Conservation (phyloP, 2,888 invertebrate genomes). For the Timema podura region DNA sequence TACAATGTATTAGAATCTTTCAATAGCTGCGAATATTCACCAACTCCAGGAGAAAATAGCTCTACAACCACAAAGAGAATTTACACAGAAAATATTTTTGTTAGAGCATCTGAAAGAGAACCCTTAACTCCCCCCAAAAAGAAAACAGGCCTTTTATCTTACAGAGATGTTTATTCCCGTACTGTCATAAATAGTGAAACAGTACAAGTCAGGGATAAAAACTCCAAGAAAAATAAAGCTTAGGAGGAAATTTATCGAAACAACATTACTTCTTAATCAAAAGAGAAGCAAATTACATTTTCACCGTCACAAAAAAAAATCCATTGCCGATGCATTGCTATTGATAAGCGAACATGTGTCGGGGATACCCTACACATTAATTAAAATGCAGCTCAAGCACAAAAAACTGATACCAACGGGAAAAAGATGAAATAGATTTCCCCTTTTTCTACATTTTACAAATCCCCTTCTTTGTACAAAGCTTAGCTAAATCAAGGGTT, state of each 20-base stretch:
- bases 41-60: background rate
- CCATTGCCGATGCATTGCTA: background rate
- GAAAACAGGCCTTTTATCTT: background rate
- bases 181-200: background rate
- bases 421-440: conserved; percentile 35
- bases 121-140: background rate
- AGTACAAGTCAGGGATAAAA: background rate
- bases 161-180: background rate
- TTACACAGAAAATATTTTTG: too few relatives aligned
- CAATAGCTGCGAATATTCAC: background rate
- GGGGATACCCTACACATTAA: background rate
- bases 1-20: background rate
- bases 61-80: too few relatives aligned
- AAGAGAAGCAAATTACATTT: conserved; percentile 10
- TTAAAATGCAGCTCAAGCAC: conserved; percentile 8
- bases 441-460: conserved; percentile 37
- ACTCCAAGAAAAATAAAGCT: background rate
- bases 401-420: conserved; percentile 30
- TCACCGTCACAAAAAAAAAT: conserved; percentile 8
- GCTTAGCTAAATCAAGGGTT: conserved; percentile 32
- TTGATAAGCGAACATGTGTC: background rate
- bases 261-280: background rate
- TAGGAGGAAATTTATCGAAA: background rate
- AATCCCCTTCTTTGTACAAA: conserved; percentile 37
- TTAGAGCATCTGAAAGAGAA: too few relatives aligned